phyloP scores from a whole-genome alignment of 2,797 vertebrate genomes.

The Cetoscarus ocellatus region DNA sequence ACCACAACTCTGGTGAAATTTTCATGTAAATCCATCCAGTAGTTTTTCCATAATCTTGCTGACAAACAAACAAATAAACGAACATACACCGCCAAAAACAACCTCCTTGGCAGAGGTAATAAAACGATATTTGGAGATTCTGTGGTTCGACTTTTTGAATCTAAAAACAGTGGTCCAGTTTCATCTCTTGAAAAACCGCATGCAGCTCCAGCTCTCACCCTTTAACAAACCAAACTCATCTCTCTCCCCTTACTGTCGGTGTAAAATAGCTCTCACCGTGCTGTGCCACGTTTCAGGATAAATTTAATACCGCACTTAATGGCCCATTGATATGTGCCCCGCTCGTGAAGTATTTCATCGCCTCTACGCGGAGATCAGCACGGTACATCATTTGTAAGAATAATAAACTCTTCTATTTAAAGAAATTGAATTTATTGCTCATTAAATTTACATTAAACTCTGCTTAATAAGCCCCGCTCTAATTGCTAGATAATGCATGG shows the following conservation, averaged over 20 bases:
- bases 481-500: slow-evolving; percentile 87
- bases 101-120: neutral
- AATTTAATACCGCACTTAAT: slow-evolving; percentile 75
- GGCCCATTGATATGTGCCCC: slow-evolving; percentile 71
- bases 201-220: neutral
- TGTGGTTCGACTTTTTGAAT: neutral
- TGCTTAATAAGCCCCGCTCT: slow-evolving; percentile 83
- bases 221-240: slow-evolving; percentile 30
- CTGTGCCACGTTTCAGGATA: slow-evolving; percentile 56
- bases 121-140: slow-evolving; percentile 1
- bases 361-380: slow-evolving; percentile 67
- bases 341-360: slow-evolving; percentile 71
- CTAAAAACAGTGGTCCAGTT: slow-evolving; percentile 2
- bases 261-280: slow-evolving; percentile 59
- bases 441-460: slow-evolving; percentile 87
- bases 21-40: too few species aligned
- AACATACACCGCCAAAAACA: too few species aligned
- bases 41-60: too few species aligned
- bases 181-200: slow-evolving; percentile 4
- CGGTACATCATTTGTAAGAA: slow-evolving; percentile 83
- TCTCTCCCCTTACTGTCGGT: slow-evolving; percentile 30
- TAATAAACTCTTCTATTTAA: slow-evolving; percentile 86
- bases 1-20: too few species aligned
- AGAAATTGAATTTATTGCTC: slow-evolving; percentile 84
- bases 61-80: too few species aligned